Percentiles rank a stretch among this genome's conserved stretches.
Conservation (phyloP, 2,797 vertebrate species). For the Sebastes itinus region DNA sequence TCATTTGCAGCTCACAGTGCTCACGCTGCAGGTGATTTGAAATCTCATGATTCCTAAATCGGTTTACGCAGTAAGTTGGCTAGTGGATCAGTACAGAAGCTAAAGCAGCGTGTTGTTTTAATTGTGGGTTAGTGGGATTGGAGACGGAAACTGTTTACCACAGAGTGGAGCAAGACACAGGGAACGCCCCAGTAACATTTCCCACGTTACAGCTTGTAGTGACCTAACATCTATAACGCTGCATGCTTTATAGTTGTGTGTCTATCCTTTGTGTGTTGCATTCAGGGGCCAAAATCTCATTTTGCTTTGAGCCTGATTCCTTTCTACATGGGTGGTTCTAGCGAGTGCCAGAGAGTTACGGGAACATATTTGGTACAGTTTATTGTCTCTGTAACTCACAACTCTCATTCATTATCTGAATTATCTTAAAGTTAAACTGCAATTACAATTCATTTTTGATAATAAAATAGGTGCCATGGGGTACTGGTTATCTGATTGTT, state of each 20-base stretch:
- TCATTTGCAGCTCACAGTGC: slow-evolving; percentile 31
- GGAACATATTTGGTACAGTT: neutral
- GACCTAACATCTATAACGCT: neutral
- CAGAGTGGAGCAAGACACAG: neutral
- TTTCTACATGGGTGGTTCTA: neutral
- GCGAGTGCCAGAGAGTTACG: neutral
- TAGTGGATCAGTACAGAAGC: slow-evolving; percentile 36
- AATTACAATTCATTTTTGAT: too few relatives aligned
- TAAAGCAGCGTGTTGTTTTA: slow-evolving; percentile 47
- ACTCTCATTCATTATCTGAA: too few relatives aligned
- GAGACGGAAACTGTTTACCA: slow-evolving; percentile 12
- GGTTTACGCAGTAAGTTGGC: slow-evolving; percentile 54
- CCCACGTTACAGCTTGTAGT: neutral
- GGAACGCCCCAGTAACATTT: neutral
- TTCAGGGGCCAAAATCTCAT: neutral
- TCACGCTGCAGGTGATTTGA: slow-evolving; percentile 45
- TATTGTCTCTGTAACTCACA: too few relatives aligned
- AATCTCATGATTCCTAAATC: slow-evolving; percentile 64
- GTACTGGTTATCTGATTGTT: too few relatives aligned
- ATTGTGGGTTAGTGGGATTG: slow-evolving; percentile 43
- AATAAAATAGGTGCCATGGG: too few relatives aligned
- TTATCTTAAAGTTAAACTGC: too few relatives aligned
- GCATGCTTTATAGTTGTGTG: neutral
- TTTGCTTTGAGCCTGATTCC: neutral
- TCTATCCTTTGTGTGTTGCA: neutral